phyloP scores from a whole-genome alignment of 2,113 vertebrate genomes.

The Callopanchax toddi region DNA sequence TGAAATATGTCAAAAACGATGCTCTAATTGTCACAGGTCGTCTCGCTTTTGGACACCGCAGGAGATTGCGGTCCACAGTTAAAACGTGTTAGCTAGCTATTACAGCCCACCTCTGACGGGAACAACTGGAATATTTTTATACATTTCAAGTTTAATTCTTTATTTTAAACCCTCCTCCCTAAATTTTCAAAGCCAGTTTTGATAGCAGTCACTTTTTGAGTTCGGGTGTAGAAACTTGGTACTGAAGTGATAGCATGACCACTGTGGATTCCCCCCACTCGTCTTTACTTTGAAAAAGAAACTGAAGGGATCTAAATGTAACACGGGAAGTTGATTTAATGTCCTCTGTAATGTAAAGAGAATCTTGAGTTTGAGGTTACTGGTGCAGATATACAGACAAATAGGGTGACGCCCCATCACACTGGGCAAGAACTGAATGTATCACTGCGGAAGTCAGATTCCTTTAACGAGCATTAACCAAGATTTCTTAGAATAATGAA shows the following conservation, averaged over 20 bases:
- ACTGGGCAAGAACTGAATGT: slow-evolving; percentile 54
- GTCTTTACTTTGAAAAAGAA: slow-evolving; percentile 20
- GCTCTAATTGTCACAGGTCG: slow-evolving; percentile 4
- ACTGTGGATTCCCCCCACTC: not conserved
- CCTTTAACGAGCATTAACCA: slow-evolving; percentile 55
- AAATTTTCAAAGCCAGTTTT: slow-evolving; percentile 2
- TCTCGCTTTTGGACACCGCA: slow-evolving; percentile 22
- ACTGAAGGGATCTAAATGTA: not conserved
- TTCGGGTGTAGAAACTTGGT: slow-evolving; percentile 47
- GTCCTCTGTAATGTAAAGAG: slow-evolving; percentile 1
- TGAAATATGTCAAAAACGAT: slow-evolving; percentile 26
- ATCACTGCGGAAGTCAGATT: slow-evolving; percentile 82
- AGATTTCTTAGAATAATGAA: slow-evolving; percentile 17
- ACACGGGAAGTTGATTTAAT: too few relatives aligned
- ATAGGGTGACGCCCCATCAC: slow-evolving; percentile 81
- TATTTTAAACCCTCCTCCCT: not conserved
- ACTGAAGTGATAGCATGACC: not conserved
- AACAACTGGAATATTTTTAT: slow-evolving; percentile 14
- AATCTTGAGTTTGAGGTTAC: slow-evolving; percentile 18
- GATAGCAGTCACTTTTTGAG: slow-evolving; percentile 17
- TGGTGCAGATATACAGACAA: slow-evolving; percentile 43
- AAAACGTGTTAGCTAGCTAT: slow-evolving; percentile 57
- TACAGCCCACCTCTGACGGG: slow-evolving; percentile 34
- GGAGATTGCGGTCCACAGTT: slow-evolving; percentile 43
- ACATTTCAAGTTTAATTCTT: not conserved